A percentile compares a stretch with the other conserved stretches of the same genome.
These are phyloP conservation scores for Oncorhynchus masou DNA, from an alignment of 2,113 vertebrate genomes.

Conservation along the genomic window DNA sequence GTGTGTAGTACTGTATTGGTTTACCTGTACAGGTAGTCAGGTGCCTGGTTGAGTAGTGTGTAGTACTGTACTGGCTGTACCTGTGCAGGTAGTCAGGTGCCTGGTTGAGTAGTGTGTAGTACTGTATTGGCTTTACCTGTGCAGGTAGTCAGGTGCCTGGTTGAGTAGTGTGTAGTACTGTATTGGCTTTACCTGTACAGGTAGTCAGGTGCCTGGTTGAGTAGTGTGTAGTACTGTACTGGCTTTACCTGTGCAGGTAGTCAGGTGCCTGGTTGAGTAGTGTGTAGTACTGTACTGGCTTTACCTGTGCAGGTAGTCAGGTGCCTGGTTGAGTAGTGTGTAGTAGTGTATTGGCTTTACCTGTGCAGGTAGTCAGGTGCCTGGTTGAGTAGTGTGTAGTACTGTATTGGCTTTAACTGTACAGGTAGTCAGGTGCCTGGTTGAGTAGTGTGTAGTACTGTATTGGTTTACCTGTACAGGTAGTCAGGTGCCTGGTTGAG, in stretches of 20 bases:
- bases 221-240: constrained; percentile 93
- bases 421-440: constrained; percentile 83
- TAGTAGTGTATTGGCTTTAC: constrained; percentile 83
- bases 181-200: constrained; percentile 8
- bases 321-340: constrained; percentile 95
- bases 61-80: constrained; percentile 83
- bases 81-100: constrained; percentile 77
- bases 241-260: constrained; percentile 56
- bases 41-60: constrained; percentile 94
- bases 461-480: neutral
- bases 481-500: constrained; percentile 97
- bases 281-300: too few species aligned
- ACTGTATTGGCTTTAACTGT: constrained; percentile 71
- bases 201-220: constrained; percentile 97
- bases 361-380: constrained; percentile 83
- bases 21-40: constrained; percentile 75
- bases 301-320: constrained; percentile 75
- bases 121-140: too few species aligned
- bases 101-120: too few species aligned
- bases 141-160: constrained; percentile 89
- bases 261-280: too few species aligned
- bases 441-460: too few species aligned
- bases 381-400: constrained; percentile 96
- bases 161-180: constrained; percentile 98
- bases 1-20: constrained; percentile 89